Base-by-base conservation (phyloP, 2,888 invertebrate species). In the Oxytorus armatus region DNA sequence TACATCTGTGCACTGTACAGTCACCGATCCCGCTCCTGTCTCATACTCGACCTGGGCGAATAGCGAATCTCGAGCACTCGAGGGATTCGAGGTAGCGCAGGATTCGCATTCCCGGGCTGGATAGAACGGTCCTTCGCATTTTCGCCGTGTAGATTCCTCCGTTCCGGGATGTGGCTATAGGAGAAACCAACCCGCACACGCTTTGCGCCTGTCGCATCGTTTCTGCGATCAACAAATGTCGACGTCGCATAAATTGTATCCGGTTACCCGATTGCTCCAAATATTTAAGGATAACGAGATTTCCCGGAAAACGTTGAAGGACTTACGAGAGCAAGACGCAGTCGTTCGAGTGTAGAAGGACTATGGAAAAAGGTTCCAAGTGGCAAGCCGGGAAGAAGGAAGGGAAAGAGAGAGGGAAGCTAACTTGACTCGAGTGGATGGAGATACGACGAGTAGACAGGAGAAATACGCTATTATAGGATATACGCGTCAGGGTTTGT, bases 31-130 rank as follows among this genome's bases (percentile, higher is more conserved):
- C 36, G 21, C 36, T 23, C 29, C 14, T 66, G 68, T 42, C 69
- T 69, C 61, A 21, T 75, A 16, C 77, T 68, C 42, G 55, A 42
- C 36, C 49, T 72, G 42, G 49, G 23, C 70, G 51, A 82, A 82
- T 80, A 82, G 83, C 80, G 76, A 82, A 83, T 81, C 72, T 68
- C 78, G 77, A 79, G 81, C 79, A 81, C 83, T 82, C 85, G 80
- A 84, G 82, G 79, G 84, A 85, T 85, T 83, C 81, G 39, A 47
- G 55, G 55, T 23, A 69, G 55, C 83, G 33, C 61, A n/a, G 77
- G 81, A 84, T 75, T 78, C 74, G 82, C 83, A 85, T 85, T 84
- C 82, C 78, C 79, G 57, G 51, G 55, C 42, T 47, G 44, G 69
- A 29, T 18, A 63, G 53, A 73, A 59, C 77, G n/a, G 66, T 73